Base-by-base conservation (phyloP, 2,113 vertebrate genomes). In the Rynchops niger region DNA sequence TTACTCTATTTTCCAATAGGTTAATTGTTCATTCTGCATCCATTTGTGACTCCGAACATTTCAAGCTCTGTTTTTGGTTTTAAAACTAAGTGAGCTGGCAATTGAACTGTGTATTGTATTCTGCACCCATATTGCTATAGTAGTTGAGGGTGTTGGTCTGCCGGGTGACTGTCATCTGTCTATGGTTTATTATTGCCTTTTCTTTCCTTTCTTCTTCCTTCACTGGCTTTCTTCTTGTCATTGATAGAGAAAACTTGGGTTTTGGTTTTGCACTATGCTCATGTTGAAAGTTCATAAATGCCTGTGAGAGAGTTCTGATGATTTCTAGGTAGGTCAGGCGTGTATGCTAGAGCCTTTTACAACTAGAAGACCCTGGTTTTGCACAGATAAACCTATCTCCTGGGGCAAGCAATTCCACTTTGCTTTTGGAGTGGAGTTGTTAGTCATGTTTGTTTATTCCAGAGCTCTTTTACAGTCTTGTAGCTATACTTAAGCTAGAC, bases 71-170 rank as follows among this genome's bases (percentile, higher is more conserved):
- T 32, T 15, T 50, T 74, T 58, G 47, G 7, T 89, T 3, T 67
- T 80, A 65, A 45, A 81, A 0, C 32, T 40, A 27, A 32, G 15
- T 62, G 5, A 40, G 18, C 16, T 56, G 47, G 15, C 49, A 43
- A 1, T 36, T 71, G 34, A 52, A n/a, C 1, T 9, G 6, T 40
- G 13, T 43, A 1, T 45, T 82, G 26, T 59, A 4, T 81, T 89
- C 52, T 56, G 45, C 6, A 21, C 73, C 16, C 18, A 11, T 13
- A 20, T 30, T 0, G 0, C 61, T n/a, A 0, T 12, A 58, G 40
- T 30, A 65, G 27, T 18, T 52, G 34, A 34, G 18, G 40, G 25
- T 52, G 29, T 63, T 50, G 12, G 34, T 71, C 62, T 85, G 32
- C 47, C 47, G 58, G 25, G 36, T 49, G n/a, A 27, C 53, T 55